Evolutionary conservation across 2,888 invertebrate genomes (phyloP), one percentile per base, ranked within the genome.

Genomic region (Nemotelus pantherinus): DNA sequence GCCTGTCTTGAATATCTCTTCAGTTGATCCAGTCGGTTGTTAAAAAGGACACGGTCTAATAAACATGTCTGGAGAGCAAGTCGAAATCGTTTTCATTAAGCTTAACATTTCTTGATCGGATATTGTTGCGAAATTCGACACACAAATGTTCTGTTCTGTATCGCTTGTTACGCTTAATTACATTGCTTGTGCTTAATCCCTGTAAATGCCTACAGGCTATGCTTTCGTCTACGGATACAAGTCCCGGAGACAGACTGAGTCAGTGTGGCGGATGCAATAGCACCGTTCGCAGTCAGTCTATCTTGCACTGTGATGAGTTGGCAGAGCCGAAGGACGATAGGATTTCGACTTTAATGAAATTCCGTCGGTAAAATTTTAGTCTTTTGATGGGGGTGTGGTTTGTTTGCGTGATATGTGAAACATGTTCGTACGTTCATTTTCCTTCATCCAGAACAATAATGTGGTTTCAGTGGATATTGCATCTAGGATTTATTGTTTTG

Each of bases 91-190:
- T 74, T 60, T 63, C 74, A 74, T 74, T 74, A 74, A 74, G 74
- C 74, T 63, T 41, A 48, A 48, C 74, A 74, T 60, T 60, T 63
- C 74, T 74, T 74, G 60, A 74, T 74, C 50, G 60, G 48, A 44
- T 63, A 48, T 41, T 47, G 74, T 47, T 63, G 63, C 48, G 55
- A 74, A 74, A 60, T 60, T 74, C 74, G 74, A 74, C 63, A 74
- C 41, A 60, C 48, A 74, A 74, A 74, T 74, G 74, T 74, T 63
- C 44, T 63, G 60, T 63, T 60, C 63, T 47, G 60, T 74, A 48
- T 60, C 48, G 78, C 78, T 67, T 78, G 78, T 78, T 78, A 71
- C 77, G 77, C 78, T 78, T 78, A 78, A 78, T 78, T 78, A 78
- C 78, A 78, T 71, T 64, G 78, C 72, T 72, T 44, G 55, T 39